Percentiles rank a stretch among this genome's conserved stretches.
Evolutionary conservation across 1,140 invertebrate genomes (phyloP).

Genomic region (Drosophila novamexicana): DNA sequence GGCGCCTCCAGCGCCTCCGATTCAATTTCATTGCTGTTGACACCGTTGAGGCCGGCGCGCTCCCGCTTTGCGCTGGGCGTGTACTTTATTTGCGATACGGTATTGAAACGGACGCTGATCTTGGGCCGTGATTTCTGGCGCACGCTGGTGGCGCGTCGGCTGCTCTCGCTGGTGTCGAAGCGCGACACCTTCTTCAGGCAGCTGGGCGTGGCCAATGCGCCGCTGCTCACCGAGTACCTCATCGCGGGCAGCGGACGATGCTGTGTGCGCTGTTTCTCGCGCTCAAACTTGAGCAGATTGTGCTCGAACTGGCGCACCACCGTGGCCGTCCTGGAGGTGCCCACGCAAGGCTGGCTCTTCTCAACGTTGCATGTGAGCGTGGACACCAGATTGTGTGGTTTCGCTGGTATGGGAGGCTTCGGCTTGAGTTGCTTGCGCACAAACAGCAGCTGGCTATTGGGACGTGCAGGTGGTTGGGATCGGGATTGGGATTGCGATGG

Average conservation of each 20-base stretch:
- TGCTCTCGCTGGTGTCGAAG: conserved; percentile 69
- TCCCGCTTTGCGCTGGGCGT: conserved; percentile 73
- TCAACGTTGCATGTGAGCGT: conserved; percentile 68
- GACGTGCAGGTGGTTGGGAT: background rate
- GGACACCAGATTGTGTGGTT: conserved; percentile 75
- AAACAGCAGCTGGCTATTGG: conserved; percentile 50
- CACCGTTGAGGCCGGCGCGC: conserved; percentile 17
- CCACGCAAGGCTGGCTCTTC: conserved; percentile 29
- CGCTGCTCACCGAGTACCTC: conserved; percentile 73
- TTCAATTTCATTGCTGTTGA: conserved; percentile 46
- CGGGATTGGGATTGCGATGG: background rate
- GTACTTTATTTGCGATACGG: conserved; percentile 84
- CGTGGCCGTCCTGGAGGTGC: conserved; percentile 72
- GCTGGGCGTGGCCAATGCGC: conserved; percentile 74
- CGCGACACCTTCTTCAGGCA: conserved; percentile 80
- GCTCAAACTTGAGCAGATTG: conserved; percentile 85
- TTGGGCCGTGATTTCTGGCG: conserved; percentile 69
- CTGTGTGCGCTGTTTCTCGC: conserved; percentile 69
- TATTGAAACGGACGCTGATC: conserved; percentile 85
- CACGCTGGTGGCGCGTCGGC: conserved; percentile 81
- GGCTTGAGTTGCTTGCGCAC: conserved; percentile 64
- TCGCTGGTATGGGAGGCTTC: conserved; percentile 75
- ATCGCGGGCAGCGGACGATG: conserved; percentile 57
- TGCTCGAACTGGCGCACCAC: conserved; percentile 85
- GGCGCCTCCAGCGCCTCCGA: conserved; percentile 24